Evolutionary conservation across 2,797 vertebrate genomes (phyloP), one percentile per base, ranked within the genome.

Genomic region (Loris lydekkerianus): DNA sequence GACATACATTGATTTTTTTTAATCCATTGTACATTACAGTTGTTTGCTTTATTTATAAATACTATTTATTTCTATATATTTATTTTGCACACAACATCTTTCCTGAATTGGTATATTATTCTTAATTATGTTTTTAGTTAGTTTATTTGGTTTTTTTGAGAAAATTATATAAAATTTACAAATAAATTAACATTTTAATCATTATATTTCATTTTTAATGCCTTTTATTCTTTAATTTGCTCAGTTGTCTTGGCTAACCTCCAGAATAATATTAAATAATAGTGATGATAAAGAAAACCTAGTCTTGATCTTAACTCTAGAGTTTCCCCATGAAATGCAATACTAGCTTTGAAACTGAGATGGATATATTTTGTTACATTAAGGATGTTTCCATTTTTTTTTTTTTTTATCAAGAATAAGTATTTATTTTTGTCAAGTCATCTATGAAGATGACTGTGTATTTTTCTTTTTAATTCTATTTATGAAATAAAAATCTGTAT

Each of bases 331-430:
- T 40, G 29, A 69, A 85, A 81, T 43, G 20, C 82, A 63, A 77
- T 40, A 87, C 10, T 15, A 86, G 31, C 1, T 73, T 86, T 91
- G 70, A 21, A 56, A 46, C 56, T 88, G 56, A 93, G 9, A 46
- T 20, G 63, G 21, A 72, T 88, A 72, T 25, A 77, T 83, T 60
- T 88, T 67, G 67, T 25, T 29, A 73, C 9, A 77, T 77, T 56
- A 72, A 96, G 40, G 65, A 37, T 85, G 25, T 88, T 92, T 86
- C 6, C 6, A 61, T 43, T 25, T 82, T 43, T 77, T 92, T 92
- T 92, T 92, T 75, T 88, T 93, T 88, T 93, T 82, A 96, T 86
- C 58, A 63, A 63, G 49, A 86, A 69, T 91, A 34, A n/a, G 1
- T 29, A 10, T 61, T 87, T 27, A 86, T 7, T 88, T 89, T 70